Evolutionary conservation across 2,888 invertebrate genomes (phyloP), one percentile per base, ranked within the genome.

Genomic region (Phengaris arion): DNA sequence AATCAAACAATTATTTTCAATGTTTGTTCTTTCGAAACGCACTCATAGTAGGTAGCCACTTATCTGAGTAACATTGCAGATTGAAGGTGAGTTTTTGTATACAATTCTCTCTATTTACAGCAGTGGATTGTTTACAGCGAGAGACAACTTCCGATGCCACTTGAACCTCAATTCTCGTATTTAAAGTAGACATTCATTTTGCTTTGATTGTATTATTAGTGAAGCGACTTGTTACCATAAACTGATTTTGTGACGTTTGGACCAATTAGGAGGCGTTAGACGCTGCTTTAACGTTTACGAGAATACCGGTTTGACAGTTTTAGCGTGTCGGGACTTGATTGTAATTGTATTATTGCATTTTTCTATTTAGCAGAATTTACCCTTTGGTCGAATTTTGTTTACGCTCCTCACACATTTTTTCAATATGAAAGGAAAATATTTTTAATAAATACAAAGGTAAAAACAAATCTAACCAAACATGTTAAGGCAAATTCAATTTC

Each of bases 401-500:
- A 6, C 48, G 48, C 48, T 48, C 48, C 8, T 6, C 48, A 48
- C 48, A 48, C 6, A 48, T 48, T 48, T 48, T 48, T 48, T 1
- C 48, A 48, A 64, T 64, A 64, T 64, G 35, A 12, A 6, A 64
- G 64, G 64, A 12, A 45, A 64, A 45, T 12, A 64, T 13, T 64
- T 45, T 6, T 12, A 15, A 64, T 2, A 35, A 64, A 64, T 64
- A 64, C 64, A 64, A 45, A 64, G 5, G 22, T 35, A 35, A 35
- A 59, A 59, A 8, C 64, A 9, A 52, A 52, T 52, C 10, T 52
- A 52, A 52, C 52, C 35, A 64, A 64, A 35, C 64, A 64, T 5
- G 64, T 13, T 64, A 13, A 64, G 13, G 45, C 64, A 45, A 64
- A 64, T 64, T 64, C 35, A 64, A 64, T 35, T 64, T 64, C 59